Evolutionary conservation across 2,113 vertebrate genomes (phyloP), one percentile per base, ranked within the genome.

Genomic region (Donacobius atricapilla): DNA sequence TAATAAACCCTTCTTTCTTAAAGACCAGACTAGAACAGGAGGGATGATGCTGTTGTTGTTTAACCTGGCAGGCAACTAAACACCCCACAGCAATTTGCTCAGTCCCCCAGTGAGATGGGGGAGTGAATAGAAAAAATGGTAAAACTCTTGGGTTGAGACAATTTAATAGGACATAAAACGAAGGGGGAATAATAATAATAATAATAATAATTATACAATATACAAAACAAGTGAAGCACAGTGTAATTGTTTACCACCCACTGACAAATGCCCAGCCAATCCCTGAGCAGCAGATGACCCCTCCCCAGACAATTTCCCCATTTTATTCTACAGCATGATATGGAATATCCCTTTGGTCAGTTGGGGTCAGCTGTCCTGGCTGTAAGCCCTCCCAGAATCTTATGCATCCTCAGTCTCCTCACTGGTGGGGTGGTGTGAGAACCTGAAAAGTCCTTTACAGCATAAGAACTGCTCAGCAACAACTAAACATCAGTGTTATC

Each of bases 1-100:
- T 70, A 54, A 72, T 83, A 95, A 94, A 95, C 80, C 37, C 39
- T 76, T 82, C 91, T 91, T 94, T 92, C 89, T 95, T 89, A 76
- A 88, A 68, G 44, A 71, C 31, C 48, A 79, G 60, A 56, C 35
- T 89, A 60, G 51, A 84, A 94, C 81, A 60, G 30, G 53, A 79
- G 21, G 10, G 24, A 71, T 66, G 39, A n/a, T 71, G 56, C 48
- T 70, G 15, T 27, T 82, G 83, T 57, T 76, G 48, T 45, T 92
- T 76, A 63, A 63, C 56, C 33, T 21, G 4, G 20, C 28, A 70
- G 56, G 37, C 23, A 63, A 42, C n/a, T 66, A 35, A 65, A 58
- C 15, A 19, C 9, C 19, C 9, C 31, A 69, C 24, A 68, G 47
- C 10, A 20, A 20, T 40, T 73, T 0, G 0, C 9, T 81, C 40